Conservation (phyloP, 2,113 vertebrate species). For the Zonotrichia leucophrys region DNA sequence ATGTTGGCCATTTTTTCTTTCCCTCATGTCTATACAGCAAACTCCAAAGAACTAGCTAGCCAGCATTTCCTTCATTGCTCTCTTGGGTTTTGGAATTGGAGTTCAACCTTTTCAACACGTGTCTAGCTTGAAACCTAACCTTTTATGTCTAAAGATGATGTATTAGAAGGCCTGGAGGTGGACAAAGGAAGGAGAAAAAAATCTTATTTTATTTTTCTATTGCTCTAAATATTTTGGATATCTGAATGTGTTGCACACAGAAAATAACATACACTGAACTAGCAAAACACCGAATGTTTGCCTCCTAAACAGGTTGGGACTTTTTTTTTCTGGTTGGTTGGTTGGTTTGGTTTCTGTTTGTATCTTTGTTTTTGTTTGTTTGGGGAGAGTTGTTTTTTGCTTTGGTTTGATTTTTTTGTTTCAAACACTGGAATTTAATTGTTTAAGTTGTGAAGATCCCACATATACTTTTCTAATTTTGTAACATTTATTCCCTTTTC, state of each 20-base stretch:
- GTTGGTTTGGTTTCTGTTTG: background rate
- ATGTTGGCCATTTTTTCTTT: background rate
- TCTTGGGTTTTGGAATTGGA: background rate
- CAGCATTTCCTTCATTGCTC: background rate
- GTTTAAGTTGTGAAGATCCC: background rate
- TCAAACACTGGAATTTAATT: background rate
- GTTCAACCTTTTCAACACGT: background rate
- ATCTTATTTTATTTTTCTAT: background rate
- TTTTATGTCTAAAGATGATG: background rate
- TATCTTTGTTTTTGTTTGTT: background rate
- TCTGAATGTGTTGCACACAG: background rate
- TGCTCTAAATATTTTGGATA: background rate
- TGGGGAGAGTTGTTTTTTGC: background rate
- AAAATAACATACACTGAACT: background rate
- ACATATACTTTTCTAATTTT: background rate
- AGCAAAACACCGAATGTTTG: background rate
- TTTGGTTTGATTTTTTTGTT: background rate
- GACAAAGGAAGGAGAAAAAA: background rate
- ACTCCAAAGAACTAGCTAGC: background rate
- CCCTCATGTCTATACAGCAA: background rate
- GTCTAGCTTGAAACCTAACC: background rate
- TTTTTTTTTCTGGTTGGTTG: background rate
- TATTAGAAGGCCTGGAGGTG: background rate
- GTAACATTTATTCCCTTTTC: background rate
- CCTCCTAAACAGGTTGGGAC: background rate